Conservation (phyloP, 2,888 invertebrate species). For the Urechis unicinctus region DNA sequence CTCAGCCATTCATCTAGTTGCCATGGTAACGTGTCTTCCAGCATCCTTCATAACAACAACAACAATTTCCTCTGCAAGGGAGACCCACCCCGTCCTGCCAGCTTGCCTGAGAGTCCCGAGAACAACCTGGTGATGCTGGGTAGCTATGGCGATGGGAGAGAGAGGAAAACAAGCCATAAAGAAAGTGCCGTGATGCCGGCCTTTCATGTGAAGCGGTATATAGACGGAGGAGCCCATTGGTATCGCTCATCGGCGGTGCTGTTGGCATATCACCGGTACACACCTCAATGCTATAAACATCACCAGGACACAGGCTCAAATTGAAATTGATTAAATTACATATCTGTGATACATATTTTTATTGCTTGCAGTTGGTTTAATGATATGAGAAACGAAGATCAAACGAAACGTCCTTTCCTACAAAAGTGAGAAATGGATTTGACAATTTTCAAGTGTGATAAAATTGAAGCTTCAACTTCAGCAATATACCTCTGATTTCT, state of each 20-base stretch:
- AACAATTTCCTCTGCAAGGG: background rate
- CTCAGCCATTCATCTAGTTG: background rate
- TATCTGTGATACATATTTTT: background rate
- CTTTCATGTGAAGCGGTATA: constrained; percentile 16
- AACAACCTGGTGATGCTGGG: background rate
- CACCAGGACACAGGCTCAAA: no score
- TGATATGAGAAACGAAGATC: no score
- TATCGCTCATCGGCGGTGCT: constrained; percentile 45
- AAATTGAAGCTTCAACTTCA: no score
- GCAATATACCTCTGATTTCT: no score
- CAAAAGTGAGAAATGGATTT: no score
- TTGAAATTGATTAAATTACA: background rate
- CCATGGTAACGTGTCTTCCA: background rate
- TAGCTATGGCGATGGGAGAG: background rate
- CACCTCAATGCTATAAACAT: background rate
- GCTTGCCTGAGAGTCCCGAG: constrained; percentile 2
- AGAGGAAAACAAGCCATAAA: background rate
- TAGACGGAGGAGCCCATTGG: constrained; percentile 47
- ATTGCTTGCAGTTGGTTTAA: background rate
- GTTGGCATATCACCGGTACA: constrained; percentile 39
- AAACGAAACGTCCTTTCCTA: no score
- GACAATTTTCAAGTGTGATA: no score
- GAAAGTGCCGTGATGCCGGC: background rate
- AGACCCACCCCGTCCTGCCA: background rate
- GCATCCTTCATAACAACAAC: background rate